Percentiles rank a stretch among this genome's conserved stretches.
These are phyloP conservation scores for Clivina fossor DNA, from an alignment of 2,888 invertebrate genomes.

Conservation along the genomic window DNA sequence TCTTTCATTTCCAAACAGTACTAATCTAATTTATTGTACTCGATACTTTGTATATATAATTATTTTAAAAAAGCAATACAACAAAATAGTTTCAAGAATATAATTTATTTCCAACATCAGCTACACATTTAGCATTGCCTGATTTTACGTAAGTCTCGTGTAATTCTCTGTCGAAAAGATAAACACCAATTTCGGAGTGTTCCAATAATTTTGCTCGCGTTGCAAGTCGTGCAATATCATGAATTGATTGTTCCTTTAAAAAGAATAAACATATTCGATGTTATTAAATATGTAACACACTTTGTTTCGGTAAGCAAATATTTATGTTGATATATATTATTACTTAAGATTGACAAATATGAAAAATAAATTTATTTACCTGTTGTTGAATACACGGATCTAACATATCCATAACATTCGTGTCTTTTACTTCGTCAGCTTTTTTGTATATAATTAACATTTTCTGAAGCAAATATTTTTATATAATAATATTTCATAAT, in stretches of 20 bases:
- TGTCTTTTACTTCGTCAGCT: constrained; percentile 15
- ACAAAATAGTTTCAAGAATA: constrained; percentile 17
- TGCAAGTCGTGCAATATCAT: constrained; percentile 45
- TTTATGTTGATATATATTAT: neutral
- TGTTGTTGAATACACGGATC: constrained; percentile 22
- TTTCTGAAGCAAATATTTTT: constrained; percentile 17
- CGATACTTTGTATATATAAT: constrained; percentile 25
- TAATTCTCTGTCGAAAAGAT: constrained; percentile 48
- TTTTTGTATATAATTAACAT: constrained; percentile 8
- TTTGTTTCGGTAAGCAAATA: neutral
- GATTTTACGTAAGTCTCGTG: constrained; percentile 44
- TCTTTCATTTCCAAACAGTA: no score
- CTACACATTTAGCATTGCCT: constrained; percentile 37
- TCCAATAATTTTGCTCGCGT: constrained; percentile 44
- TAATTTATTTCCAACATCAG: constrained; percentile 18
- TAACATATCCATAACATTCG: constrained; percentile 19
- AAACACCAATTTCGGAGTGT: constrained; percentile 43
- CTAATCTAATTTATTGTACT: no score
- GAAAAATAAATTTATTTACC: constrained; percentile 15
- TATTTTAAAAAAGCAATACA: constrained; percentile 8
- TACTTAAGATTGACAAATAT: neutral
- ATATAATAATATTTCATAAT: no score
- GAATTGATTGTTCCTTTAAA: constrained; percentile 47
- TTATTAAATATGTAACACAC: neutral
- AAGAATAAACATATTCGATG: constrained; percentile 10